Percentiles rank a stretch among this genome's conserved stretches.
phyloP scores from a whole-genome alignment of 2,888 invertebrate species.

The Chrysotoxum bicinctum region DNA sequence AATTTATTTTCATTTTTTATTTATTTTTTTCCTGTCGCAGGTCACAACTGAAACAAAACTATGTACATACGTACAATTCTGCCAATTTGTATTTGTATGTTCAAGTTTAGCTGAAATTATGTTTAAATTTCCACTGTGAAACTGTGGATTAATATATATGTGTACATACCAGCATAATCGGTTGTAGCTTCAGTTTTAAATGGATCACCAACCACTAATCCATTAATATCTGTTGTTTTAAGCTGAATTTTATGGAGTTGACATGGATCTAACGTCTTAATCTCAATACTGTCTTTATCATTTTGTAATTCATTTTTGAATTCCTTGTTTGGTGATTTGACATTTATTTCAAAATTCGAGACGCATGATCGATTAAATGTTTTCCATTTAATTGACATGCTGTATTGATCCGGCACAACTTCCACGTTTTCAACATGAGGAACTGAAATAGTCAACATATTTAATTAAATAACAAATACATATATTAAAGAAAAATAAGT shows the following conservation, averaged over 20 bases:
- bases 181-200: conserved; percentile 73
- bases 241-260: conserved; percentile 75
- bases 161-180: conserved; percentile 66
- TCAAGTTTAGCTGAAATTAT: too few relatives aligned
- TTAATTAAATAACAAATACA: background rate
- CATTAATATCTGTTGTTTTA: conserved; percentile 74
- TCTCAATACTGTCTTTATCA: conserved; percentile 72
- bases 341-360: conserved; percentile 74
- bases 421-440: conserved; percentile 25
- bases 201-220: conserved; percentile 67
- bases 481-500: background rate
- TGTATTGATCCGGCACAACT: conserved; percentile 28
- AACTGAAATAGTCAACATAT: conserved; percentile 8
- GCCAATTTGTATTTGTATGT: too few relatives aligned
- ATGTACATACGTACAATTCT: too few relatives aligned
- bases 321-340: conserved; percentile 67
- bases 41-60: too few relatives aligned
- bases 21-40: too few relatives aligned
- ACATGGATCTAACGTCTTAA: conserved; percentile 75
- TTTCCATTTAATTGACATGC: conserved; percentile 75
- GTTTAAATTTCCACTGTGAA: too few relatives aligned
- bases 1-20: too few relatives aligned
- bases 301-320: conserved; percentile 69
- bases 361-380: conserved; percentile 76
- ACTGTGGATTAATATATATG: too few relatives aligned